phyloP scores from a whole-genome alignment of 2,113 vertebrate genomes.

The Prunella himalayana region DNA sequence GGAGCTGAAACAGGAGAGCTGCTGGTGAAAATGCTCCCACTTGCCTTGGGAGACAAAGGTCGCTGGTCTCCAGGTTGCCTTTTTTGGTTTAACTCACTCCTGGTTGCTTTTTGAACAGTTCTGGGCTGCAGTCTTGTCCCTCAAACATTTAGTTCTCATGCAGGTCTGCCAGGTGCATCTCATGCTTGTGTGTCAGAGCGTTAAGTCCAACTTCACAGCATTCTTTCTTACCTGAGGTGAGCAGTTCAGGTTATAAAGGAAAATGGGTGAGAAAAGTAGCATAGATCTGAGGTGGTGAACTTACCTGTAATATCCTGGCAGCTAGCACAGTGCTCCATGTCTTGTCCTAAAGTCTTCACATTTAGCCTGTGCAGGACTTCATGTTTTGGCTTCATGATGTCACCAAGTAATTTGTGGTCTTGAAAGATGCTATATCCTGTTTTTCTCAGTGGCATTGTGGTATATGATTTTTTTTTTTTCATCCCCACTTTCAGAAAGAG shows the following conservation, averaged over 20 bases:
- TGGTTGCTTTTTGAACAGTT: neutral
- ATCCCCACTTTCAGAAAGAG: neutral
- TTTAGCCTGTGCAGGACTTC: neutral
- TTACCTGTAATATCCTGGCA: neutral
- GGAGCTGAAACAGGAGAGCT: neutral
- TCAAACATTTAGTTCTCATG: neutral
- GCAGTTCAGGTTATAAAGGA: neutral
- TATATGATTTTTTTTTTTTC: neutral
- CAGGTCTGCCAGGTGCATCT: neutral
- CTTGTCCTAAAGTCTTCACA: neutral
- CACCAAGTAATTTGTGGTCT: neutral
- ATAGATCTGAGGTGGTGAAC: neutral
- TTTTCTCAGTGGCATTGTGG: neutral
- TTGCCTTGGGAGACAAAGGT: neutral
- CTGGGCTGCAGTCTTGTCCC: neutral
- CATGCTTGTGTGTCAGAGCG: rapidly evolving
- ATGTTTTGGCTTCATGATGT: neutral
- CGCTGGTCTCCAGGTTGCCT: rapidly evolving
- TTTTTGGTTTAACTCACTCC: neutral
- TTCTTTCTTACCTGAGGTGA: neutral
- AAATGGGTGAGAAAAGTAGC: neutral
- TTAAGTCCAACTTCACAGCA: neutral
- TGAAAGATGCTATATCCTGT: rapidly evolving
- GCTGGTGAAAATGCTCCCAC: neutral
- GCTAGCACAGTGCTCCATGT: too few relatives aligned